Conservation (phyloP, 2,113 vertebrate genomes). For the Ifrita kowaldi region DNA sequence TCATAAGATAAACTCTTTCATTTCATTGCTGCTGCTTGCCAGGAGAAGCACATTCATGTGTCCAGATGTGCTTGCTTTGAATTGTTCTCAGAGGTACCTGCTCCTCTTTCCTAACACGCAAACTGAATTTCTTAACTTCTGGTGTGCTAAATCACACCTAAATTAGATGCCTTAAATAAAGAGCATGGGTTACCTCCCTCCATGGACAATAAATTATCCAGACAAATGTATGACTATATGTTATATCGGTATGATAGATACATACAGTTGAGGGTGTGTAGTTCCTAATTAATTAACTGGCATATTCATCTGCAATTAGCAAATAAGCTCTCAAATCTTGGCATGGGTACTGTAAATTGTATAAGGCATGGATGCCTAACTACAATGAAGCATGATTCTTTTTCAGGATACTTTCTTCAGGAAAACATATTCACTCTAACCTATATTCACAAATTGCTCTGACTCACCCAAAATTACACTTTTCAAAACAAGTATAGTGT, state of each 20-base stretch:
- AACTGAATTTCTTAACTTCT: background rate
- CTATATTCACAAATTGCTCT: background rate
- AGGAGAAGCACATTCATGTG: background rate
- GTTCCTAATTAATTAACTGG: constrained; percentile 57
- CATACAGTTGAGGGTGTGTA: background rate
- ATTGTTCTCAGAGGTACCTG: background rate
- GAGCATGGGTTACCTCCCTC: background rate
- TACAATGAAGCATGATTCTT: background rate
- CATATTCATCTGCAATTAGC: constrained; percentile 49
- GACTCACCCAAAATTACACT: background rate
- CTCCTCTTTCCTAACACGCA: background rate
- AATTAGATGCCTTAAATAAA: constrained; percentile 24
- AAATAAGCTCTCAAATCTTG: constrained; percentile 42
- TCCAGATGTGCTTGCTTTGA: background rate
- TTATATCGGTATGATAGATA: constrained; percentile 47
- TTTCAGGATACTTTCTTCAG: background rate
- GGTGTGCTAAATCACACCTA: background rate
- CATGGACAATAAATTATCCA: background rate
- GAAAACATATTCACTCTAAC: background rate
- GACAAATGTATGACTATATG: constrained; percentile 19
- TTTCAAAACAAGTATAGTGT: background rate
- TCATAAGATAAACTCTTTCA: background rate
- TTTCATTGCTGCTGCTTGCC: background rate
- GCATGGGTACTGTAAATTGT: background rate
- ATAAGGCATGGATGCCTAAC: background rate